These are phyloP conservation scores for Temnothorax nylanderi DNA, from an alignment of 1,140 invertebrate genomes.

Conservation along the genomic window DNA sequence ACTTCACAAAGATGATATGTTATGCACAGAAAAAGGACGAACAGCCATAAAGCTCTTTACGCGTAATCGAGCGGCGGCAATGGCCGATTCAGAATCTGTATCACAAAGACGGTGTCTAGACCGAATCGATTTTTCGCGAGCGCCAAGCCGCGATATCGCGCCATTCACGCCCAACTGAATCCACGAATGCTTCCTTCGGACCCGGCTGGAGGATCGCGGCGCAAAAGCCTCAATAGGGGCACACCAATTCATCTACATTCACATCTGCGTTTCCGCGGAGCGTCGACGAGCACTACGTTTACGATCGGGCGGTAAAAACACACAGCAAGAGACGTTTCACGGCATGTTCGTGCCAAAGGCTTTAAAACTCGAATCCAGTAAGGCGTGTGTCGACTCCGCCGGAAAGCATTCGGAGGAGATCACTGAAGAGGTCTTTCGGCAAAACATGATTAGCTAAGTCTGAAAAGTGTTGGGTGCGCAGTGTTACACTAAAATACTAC, in stretches of 20 bases:
- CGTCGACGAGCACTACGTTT: not conserved
- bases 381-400: too few relatives aligned
- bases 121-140: constrained; percentile 54
- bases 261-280: constrained; percentile 20
- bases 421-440: not conserved
- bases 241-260: constrained; percentile 40
- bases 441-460: constrained; percentile 34
- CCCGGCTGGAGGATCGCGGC: constrained; percentile 36
- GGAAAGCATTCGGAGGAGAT: not conserved
- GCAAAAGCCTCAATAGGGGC: constrained; percentile 34
- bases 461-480: not conserved
- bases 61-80: constrained; percentile 42
- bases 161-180: constrained; percentile 52
- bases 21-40: not conserved
- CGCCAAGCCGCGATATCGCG: constrained; percentile 45
- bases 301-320: constrained; percentile 45
- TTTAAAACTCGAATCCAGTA: constrained; percentile 38
- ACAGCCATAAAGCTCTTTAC: constrained; percentile 15
- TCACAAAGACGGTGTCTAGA: constrained; percentile 53
- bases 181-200: constrained; percentile 47
- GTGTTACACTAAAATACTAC: not conserved
- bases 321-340: not conserved
- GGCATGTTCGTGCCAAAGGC: constrained; percentile 30
- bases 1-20: not conserved
- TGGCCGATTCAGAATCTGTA: constrained; percentile 40